A percentile compares a stretch with the other conserved stretches of the same genome.
Conservation (phyloP, 1,140 invertebrate genomes). For the Brevipalpus yothersi region DNA sequence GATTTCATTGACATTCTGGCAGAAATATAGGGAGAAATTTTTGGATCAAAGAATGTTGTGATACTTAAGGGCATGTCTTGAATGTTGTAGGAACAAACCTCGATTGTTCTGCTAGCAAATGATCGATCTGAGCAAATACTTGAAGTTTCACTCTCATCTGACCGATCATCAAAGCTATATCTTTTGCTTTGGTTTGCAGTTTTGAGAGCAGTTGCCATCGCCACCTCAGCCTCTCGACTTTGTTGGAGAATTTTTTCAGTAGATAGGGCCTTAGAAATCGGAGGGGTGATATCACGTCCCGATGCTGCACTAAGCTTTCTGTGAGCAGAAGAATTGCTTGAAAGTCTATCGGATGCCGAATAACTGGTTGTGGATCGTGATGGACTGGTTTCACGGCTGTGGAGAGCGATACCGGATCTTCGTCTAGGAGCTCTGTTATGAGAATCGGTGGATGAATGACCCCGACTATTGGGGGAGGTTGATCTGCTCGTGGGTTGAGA, state of each 20-base stretch:
- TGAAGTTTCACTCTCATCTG: constrained; percentile 77
- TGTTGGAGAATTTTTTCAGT: constrained; percentile 57
- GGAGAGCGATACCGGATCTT: constrained; percentile 38
- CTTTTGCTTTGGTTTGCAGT: neutral
- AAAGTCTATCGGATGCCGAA: neutral
- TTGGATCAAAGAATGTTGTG: neutral
- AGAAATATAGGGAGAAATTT: constrained; percentile 6
- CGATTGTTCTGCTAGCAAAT: constrained; percentile 34
- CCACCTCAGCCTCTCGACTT: constrained; percentile 60
- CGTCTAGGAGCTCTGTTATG: constrained; percentile 9
- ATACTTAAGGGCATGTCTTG: neutral
- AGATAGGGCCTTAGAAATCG: constrained; percentile 23
- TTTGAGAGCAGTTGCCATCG: constrained; percentile 30
- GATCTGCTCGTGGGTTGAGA: constrained; percentile 41
- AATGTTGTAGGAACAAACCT: constrained; percentile 17
- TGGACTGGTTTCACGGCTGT: constrained; percentile 21
- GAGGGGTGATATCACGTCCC: neutral
- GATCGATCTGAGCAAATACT: constrained; percentile 80
- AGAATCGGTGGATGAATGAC: neutral
- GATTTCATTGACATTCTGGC: constrained; percentile 60
- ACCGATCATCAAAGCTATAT: constrained; percentile 52
- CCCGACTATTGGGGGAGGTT: constrained; percentile 36
- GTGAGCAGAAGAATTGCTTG: neutral
- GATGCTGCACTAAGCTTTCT: neutral
- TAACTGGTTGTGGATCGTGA: neutral